Evolutionary conservation across 2,113 vertebrate species (phyloP).

Genomic region (Amphiprion ocellaris): DNA sequence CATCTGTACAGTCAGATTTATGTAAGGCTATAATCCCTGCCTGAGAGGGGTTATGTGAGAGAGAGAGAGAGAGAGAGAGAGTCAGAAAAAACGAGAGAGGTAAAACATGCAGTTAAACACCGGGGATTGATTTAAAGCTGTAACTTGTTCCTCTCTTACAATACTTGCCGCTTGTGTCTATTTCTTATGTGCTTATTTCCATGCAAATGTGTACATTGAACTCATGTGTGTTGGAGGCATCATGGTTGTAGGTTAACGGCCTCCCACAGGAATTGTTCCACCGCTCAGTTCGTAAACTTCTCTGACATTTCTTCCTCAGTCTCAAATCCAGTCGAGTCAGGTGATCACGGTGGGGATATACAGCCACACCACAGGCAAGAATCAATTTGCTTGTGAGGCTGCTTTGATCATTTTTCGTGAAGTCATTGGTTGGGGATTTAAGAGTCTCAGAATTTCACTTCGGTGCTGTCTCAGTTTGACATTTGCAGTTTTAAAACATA

Average conservation of each 20-base stretch:
- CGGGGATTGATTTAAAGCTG: slow-evolving; percentile 8
- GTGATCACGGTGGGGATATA: slow-evolving; percentile 38
- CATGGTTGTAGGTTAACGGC: not conserved
- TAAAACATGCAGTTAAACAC: not conserved
- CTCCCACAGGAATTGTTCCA: slow-evolving; percentile 6
- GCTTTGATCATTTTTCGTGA: slow-evolving; percentile 51
- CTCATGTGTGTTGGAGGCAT: not conserved
- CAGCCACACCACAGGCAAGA: slow-evolving; percentile 33
- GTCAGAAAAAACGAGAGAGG: not conserved
- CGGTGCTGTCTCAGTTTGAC: slow-evolving; percentile 23
- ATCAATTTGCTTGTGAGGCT: slow-evolving; percentile 50
- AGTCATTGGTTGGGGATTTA: slow-evolving; percentile 31
- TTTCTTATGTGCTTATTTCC: not conserved
- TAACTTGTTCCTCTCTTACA: not conserved
- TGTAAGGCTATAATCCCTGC: slow-evolving; percentile 43
- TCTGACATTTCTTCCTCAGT: slow-evolving; percentile 12
- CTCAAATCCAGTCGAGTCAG: slow-evolving; percentile 31
- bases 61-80: not conserved
- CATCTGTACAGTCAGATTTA: slow-evolving; percentile 45
- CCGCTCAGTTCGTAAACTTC: slow-evolving; percentile 6
- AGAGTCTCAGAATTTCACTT: slow-evolving; percentile 23
- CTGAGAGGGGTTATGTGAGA: slow-evolving; percentile 11
- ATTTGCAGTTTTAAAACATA: slow-evolving; percentile 20
- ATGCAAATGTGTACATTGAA: not conserved
- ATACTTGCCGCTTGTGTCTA: not conserved